These are phyloP conservation scores for Euthynnus affinis DNA, from an alignment of 2,797 vertebrate genomes.

Conservation along the genomic window DNA sequence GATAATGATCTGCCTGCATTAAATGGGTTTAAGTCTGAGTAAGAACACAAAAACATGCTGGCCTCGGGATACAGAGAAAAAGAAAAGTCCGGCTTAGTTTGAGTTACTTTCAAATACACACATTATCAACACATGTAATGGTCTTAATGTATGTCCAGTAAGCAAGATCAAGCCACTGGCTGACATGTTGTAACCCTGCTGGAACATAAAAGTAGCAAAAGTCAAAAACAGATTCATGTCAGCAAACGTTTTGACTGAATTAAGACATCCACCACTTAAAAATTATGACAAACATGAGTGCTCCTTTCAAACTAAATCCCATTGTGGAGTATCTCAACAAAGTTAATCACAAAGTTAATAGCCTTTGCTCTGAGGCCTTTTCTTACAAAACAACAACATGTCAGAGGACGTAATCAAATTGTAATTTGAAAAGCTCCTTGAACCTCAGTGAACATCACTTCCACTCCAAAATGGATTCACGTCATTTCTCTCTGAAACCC, in stretches of 20 bases:
- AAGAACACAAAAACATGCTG: background rate
- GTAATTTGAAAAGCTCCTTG: constrained; percentile 67
- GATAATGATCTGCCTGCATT: background rate
- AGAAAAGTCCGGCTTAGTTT: background rate
- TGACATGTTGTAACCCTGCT: background rate
- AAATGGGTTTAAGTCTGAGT: background rate
- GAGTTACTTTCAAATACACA: constrained; percentile 1
- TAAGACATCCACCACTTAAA: background rate
- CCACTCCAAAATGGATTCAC: constrained; percentile 65
- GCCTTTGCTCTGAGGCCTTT: constrained; percentile 53
- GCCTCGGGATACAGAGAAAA: background rate
- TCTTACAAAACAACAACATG: constrained; percentile 52
- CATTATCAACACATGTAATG: background rate
- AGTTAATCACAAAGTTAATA: constrained; percentile 51
- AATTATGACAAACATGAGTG: background rate
- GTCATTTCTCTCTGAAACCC: constrained; percentile 53
- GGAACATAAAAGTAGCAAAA: background rate
- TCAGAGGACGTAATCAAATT: constrained; percentile 69
- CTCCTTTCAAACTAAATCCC: constrained; percentile 16
- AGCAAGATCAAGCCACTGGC: background rate
- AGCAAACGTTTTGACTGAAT: constrained; percentile 17
- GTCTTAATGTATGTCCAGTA: background rate
- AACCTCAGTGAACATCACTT: constrained; percentile 59
- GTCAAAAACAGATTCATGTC: constrained; percentile 1
- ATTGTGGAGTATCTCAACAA: background rate